Conservation (phyloP, 2,888 invertebrate species). For the Frankliniella intonsa region DNA sequence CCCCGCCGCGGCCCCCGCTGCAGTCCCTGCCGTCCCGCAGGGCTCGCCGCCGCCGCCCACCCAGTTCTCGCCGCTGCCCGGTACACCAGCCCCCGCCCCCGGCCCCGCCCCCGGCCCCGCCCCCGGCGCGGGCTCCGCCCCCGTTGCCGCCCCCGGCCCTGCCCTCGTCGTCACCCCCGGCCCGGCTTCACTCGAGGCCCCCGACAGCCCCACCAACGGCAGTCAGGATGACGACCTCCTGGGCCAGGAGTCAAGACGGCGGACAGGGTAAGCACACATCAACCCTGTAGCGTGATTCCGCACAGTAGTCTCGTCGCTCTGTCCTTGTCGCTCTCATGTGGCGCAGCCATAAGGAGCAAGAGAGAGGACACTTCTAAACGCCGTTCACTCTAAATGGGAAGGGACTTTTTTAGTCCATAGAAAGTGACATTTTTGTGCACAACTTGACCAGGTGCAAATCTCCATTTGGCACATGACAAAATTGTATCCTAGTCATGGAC, state of each 20-base stretch:
- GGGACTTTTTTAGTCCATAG: no score
- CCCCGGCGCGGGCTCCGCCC: conserved; percentile 41
- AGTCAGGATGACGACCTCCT: conserved; percentile 22
- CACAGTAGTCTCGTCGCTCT: no score
- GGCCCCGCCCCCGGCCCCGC: conserved; percentile 33
- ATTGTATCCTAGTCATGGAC: no score
- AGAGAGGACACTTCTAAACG: no score
- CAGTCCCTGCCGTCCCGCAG: not conserved
- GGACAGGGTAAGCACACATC: conserved; percentile 33
- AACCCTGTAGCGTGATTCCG: no score
- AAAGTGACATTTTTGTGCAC: no score
- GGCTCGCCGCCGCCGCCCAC: not conserved
- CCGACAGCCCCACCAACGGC: conserved; percentile 48
- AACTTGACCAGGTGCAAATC: no score
- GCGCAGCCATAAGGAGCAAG: no score
- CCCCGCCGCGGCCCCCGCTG: not conserved
- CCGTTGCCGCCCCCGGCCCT: conserved; percentile 39
- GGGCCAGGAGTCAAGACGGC: conserved; percentile 33
- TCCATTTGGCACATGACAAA: no score
- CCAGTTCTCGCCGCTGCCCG: not conserved
- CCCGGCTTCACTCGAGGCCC: conserved; percentile 47
- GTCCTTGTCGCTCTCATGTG: no score
- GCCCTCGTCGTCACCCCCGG: conserved; percentile 41
- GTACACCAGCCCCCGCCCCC: not conserved
- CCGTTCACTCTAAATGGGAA: no score